Evolutionary conservation across 2,797 vertebrate genomes (phyloP), one percentile per base, ranked within the genome.

Genomic region (Rhyacichthys aspro): DNA sequence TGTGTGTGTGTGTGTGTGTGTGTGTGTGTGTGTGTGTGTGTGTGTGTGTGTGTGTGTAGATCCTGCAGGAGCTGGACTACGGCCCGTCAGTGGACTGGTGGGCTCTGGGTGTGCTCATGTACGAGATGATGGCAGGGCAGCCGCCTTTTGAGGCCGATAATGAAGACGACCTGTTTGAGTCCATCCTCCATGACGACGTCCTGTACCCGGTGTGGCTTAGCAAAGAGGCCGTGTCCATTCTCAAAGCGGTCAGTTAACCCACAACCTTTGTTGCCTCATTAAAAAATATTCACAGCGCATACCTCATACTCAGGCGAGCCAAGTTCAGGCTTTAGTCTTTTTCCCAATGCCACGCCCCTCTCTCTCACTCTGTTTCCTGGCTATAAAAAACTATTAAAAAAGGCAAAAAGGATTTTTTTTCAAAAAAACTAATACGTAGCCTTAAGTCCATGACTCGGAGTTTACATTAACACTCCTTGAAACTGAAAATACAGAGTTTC

Each of bases 111-210:
- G 96, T 98, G 63, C 91, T 98, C 59, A 98, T 98, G 96, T 98
- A 98, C 0, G 96, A 98, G 92, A 98, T 98, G 96, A 98, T 97
- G 96, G 96, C 96, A 0, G 96, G 96, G 1, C 96, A 98, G 60
- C 96, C 96, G 4, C 96, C 96, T 1, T 98, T 98, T 48, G 96
- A 98, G 77, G 96, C 96, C 0, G 96, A 98, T 83, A 98, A 98
- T 1, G 96, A 98, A 73, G 95, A 97, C 1, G 96, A 98, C 84
- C 93, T 98, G 70, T 98, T 98, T 63, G 96, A 98, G 82, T 98
- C 96, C 78, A 98, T 98, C 81, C 95, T 98, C 43, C 96, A 98
- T 0, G 96, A 98, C 0, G 96, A 98, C 2, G 96, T 98, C 7
- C 90, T 98, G 1, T 98, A 98, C 82, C 96, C 96, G 0, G 96